Conservation (phyloP, 2,888 invertebrate genomes). For the Drosophila neonasuta region DNA sequence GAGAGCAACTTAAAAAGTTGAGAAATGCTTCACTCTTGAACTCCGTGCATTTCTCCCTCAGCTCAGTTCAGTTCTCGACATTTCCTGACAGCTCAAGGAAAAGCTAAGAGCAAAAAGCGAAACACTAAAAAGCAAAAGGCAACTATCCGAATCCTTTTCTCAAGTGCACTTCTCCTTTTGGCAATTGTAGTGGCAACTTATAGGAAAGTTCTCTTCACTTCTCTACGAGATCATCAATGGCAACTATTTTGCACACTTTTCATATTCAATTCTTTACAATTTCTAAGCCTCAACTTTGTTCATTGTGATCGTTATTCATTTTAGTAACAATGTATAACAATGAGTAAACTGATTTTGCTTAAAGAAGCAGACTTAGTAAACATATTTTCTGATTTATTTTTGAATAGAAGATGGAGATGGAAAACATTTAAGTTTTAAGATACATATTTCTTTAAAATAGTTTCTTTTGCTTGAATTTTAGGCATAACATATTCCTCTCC, state of each 20-base stretch:
- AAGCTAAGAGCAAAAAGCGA: background rate
- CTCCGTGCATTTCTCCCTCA: constrained; percentile 16
- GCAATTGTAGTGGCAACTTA: constrained; percentile 18
- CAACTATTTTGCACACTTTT: background rate
- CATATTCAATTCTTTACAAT: background rate
- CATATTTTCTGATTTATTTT: too few relatives aligned
- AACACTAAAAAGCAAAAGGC: background rate
- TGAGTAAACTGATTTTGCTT: too few relatives aligned
- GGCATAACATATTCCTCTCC: too few relatives aligned
- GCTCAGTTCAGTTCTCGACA: constrained; percentile 21
- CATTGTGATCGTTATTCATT: background rate
- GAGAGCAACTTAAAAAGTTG: constrained; percentile 52
- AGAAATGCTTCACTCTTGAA: constrained; percentile 35
- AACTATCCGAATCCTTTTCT: constrained; percentile 22
- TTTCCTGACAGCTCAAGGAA: constrained; percentile 6
- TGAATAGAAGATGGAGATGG: too few relatives aligned
- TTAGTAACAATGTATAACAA: too few relatives aligned
- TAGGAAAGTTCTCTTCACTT: background rate
- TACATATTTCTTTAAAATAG: too few relatives aligned
- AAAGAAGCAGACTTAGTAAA: too few relatives aligned
- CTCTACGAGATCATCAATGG: background rate
- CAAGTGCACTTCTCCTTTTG: constrained; percentile 28
- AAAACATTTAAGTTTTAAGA: too few relatives aligned
- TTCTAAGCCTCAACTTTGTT: background rate
- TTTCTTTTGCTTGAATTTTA: too few relatives aligned